phyloP scores from a whole-genome alignment of 2,113 vertebrate species.

The Trinectes maculatus region DNA sequence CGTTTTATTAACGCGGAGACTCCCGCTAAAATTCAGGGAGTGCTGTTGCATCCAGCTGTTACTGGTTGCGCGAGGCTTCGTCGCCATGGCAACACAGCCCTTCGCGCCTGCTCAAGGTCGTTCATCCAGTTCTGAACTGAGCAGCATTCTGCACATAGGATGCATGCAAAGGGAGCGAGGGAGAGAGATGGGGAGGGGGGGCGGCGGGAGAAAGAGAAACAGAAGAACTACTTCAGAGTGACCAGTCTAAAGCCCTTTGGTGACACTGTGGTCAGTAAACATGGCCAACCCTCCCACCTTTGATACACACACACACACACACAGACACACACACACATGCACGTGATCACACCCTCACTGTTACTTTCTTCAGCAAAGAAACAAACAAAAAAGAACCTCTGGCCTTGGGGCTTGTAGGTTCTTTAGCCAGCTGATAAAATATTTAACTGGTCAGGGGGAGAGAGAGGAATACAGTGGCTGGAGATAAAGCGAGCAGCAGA shows the following conservation, averaged over 20 bases:
- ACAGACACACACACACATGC: neutral
- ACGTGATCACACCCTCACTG: slow-evolving; percentile 11
- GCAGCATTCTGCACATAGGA: slow-evolving; percentile 70
- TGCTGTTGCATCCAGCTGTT: slow-evolving; percentile 85
- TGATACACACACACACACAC: slow-evolving; percentile 2
- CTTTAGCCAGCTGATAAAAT: slow-evolving; percentile 81
- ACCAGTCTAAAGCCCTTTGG: slow-evolving; percentile 70
- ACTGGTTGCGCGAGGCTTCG: slow-evolving; percentile 82
- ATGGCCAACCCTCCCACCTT: slow-evolving; percentile 16
- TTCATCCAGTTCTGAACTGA: slow-evolving; percentile 81
- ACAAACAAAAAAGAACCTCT: slow-evolving; percentile 62
- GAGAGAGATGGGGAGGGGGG: neutral
- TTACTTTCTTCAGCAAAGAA: slow-evolving; percentile 56
- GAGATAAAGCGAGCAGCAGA: slow-evolving; percentile 54
- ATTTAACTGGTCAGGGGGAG: slow-evolving; percentile 77
- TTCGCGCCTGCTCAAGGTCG: slow-evolving; percentile 83
- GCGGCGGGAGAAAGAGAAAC: neutral
- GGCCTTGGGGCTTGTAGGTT: slow-evolving; percentile 66
- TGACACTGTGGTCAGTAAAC: slow-evolving; percentile 44
- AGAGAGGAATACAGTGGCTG: slow-evolving; percentile 51
- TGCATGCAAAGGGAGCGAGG: slow-evolving; percentile 49
- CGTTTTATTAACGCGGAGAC: slow-evolving; percentile 76
- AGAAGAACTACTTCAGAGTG: slow-evolving; percentile 68
- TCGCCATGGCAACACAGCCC: slow-evolving; percentile 82
- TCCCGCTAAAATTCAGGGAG: slow-evolving; percentile 82